phyloP scores from a whole-genome alignment of 2,888 invertebrate genomes.

The Hyppa rectilinea region DNA sequence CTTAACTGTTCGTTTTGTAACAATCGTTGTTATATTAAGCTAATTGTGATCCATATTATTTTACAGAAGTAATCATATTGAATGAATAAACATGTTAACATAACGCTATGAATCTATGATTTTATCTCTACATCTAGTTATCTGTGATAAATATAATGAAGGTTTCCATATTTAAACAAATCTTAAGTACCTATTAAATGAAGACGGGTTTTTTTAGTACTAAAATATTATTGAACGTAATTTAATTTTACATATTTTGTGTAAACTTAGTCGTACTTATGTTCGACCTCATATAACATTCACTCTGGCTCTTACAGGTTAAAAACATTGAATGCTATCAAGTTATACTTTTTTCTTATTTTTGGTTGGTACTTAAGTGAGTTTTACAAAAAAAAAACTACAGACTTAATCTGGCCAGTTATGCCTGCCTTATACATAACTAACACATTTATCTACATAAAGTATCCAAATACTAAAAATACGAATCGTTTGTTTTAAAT shows the following conservation, averaged over 20 bases:
- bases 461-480: neutral
- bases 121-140: neutral
- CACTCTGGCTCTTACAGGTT: no score
- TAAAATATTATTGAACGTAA: neutral
- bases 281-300: neutral
- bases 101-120: neutral
- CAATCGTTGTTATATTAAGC: neutral
- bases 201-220: neutral
- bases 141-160: neutral
- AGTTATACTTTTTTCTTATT: neutral
- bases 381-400: no score
- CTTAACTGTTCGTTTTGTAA: slow-evolving; percentile 7
- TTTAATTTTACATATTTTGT: neutral
- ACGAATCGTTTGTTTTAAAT: no score
- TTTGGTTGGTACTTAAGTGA: neutral
- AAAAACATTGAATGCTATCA: slow-evolving; percentile 6
- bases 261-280: neutral
- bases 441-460: neutral
- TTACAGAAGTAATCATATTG: neutral
- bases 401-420: neutral
- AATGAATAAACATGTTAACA: neutral
- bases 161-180: neutral
- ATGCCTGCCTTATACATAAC: neutral
- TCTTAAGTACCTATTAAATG: neutral
- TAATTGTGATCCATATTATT: slow-evolving; percentile 3